These are phyloP conservation scores for Synanthedon tipuliformis DNA, from an alignment of 2,888 invertebrate species.

Conservation along the genomic window DNA sequence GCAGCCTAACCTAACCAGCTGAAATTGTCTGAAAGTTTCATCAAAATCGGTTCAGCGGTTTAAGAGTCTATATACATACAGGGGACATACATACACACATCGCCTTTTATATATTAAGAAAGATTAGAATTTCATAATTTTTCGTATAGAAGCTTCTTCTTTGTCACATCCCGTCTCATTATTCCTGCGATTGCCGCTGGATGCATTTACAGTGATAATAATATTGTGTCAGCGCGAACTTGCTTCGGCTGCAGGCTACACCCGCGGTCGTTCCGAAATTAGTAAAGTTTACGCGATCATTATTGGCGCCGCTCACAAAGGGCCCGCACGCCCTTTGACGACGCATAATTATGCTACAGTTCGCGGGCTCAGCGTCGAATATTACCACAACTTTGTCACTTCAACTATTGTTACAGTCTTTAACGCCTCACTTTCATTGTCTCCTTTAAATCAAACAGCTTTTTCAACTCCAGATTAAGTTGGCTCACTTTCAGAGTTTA, in stretches of 20 bases:
- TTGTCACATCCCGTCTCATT: too few relatives aligned
- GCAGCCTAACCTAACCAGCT: too few relatives aligned
- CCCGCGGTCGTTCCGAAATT: conserved; percentile 43
- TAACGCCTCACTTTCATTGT: neutral
- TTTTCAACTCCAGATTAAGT: too few relatives aligned
- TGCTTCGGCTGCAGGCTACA: conserved; percentile 8
- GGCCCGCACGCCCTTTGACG: conserved; percentile 18
- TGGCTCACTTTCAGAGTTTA: too few relatives aligned
- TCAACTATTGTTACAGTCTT: neutral
- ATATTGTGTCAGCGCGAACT: conserved; percentile 2
- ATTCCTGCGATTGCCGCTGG: too few relatives aligned
- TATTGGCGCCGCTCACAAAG: conserved; percentile 48
- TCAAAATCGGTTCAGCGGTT: too few relatives aligned
- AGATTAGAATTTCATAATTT: too few relatives aligned
- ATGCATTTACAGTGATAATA: neutral
- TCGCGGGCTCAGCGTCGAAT: neutral
- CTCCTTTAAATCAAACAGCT: neutral
- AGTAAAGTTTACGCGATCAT: conserved; percentile 54
- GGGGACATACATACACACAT: too few relatives aligned
- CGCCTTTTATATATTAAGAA: too few relatives aligned
- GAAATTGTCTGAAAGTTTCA: too few relatives aligned
- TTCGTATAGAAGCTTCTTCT: too few relatives aligned
- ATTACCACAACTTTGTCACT: neutral
- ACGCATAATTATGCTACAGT: conserved; percentile 33
- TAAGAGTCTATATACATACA: too few relatives aligned